A percentile compares a stretch with the other conserved stretches of the same genome.
phyloP scores from a whole-genome alignment of 2,888 invertebrate genomes.

The Apamea anceps region DNA sequence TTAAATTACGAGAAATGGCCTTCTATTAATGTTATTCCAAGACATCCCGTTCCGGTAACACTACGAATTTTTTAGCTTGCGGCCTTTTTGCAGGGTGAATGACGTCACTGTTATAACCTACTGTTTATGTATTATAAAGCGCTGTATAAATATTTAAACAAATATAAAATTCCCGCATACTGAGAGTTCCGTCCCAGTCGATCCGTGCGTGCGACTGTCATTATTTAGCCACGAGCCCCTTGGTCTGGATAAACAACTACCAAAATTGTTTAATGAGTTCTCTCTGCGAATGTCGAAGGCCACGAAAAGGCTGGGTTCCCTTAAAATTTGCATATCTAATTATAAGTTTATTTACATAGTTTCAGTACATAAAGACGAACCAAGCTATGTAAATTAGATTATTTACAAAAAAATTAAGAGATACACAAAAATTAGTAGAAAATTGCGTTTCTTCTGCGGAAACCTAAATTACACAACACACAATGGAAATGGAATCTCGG shows the following conservation, averaged over 20 bases:
- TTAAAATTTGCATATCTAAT: slow-evolving; percentile 5
- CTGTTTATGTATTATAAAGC: neutral
- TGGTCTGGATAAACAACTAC: neutral
- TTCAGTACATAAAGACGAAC: neutral
- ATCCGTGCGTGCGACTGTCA: neutral
- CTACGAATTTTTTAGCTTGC: slow-evolving; percentile 30
- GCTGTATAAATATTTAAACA: neutral
- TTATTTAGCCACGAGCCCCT: neutral
- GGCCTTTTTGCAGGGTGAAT: slow-evolving; percentile 2
- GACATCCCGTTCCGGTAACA: slow-evolving; percentile 9
- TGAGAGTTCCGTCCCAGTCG: neutral
- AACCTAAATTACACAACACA: slow-evolving; percentile 1
- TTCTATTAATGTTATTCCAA: neutral
- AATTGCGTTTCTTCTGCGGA: neutral
- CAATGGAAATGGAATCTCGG: slow-evolving; percentile 17
- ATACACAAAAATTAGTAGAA: neutral
- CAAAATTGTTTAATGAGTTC: neutral
- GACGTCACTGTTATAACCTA: slow-evolving; percentile 1
- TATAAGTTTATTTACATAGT: neutral
- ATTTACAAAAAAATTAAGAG: neutral
- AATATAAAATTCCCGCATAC: neutral
- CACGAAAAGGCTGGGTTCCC: neutral
- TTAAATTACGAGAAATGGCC: too few species aligned
- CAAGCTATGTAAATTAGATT: neutral
- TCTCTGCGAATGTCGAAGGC: too few species aligned